These are phyloP conservation scores for Meiosimyza platycephala DNA, from an alignment of 2,888 invertebrate genomes.

Conservation along the genomic window DNA sequence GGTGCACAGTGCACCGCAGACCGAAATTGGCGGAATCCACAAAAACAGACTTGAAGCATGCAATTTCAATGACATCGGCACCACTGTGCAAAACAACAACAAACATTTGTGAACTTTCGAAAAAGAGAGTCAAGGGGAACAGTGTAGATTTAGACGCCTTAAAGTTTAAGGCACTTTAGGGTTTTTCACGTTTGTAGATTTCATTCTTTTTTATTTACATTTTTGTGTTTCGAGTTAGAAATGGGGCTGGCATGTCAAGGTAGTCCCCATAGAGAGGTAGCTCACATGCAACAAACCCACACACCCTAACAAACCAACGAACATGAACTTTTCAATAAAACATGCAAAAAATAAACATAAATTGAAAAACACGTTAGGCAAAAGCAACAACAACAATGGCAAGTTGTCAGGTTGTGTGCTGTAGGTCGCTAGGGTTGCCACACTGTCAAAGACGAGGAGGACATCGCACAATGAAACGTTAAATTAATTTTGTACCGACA, in stretches of 20 bases:
- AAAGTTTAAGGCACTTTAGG: constrained; percentile 10
- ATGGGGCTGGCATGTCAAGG: constrained; percentile 41
- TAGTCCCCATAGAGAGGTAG: background rate
- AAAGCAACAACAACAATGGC: constrained; percentile 1
- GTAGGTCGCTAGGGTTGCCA: constrained; percentile 14
- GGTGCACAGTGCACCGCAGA: background rate
- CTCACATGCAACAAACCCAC: background rate
- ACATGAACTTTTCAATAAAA: constrained; percentile 9
- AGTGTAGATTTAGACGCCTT: background rate
- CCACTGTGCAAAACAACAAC: too few relatives aligned
- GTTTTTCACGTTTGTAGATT: background rate
- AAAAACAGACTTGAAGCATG: background rate
- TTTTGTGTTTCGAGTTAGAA: constrained; percentile 30
- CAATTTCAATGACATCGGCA: too few relatives aligned
- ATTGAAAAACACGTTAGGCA: constrained; percentile 31
- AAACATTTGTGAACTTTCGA: too few relatives aligned
- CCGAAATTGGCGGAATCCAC: background rate
- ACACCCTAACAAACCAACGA: constrained; percentile 14
- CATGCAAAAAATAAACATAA: constrained; percentile 36
- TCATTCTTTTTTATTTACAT: too few relatives aligned
- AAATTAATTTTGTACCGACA: constrained; percentile 37
- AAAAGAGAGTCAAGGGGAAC: too few relatives aligned
- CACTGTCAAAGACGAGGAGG: background rate
- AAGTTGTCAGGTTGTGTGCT: background rate
- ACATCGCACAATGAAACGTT: constrained; percentile 33